Base-by-base conservation (phyloP, 1,140 invertebrate species). In the Dysdera silvatica region DNA sequence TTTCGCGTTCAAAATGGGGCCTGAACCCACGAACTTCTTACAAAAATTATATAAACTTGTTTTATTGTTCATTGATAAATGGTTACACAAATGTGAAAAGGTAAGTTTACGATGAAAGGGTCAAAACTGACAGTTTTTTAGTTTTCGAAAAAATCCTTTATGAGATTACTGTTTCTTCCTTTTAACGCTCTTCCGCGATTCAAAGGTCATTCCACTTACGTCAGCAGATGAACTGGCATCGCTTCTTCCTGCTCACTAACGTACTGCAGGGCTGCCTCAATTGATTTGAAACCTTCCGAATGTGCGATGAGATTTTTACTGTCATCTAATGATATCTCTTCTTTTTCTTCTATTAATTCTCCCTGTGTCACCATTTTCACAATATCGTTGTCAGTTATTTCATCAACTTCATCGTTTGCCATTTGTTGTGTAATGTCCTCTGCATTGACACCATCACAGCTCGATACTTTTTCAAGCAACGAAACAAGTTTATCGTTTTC, bases 231-330 rank as follows among this genome's bases (percentile, higher is more conserved):
- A 49, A 28, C 47, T 49, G 47, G 47, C 12, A 26, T 35, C 16
- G 18, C 32, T 33, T 33, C 29, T 18, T 53, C 18, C n/a, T 8
- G 20, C 29, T 53, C 4, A 35, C 51, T 53, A 4, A 53, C 35
- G 35, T 53, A 53, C n/a, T 33, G 14, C 28, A 53, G 24, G 5
- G 20, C 51, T 53, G n/a, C 29, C 51, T 18, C 32, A 53, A 53
- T 53, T 14, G 1, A 26, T 23, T 35, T 33, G 12, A 26, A 33
- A 2, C 24, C 18, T 49, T 2, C 47, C 5, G 47, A 49, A 49
- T 24, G 47, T 49, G 47, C 1, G 26, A 49, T 49, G 47, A 49
- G 47, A 49, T 49, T 49, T 45, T 45, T 45, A n/a, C 41, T 45
- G 41, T 45, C 41, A 28, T 49, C 18, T 49, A 8, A 12, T 24